Evolutionary conservation across 2,888 invertebrate species (phyloP).

Genomic region (Apotomis betuletana): DNA sequence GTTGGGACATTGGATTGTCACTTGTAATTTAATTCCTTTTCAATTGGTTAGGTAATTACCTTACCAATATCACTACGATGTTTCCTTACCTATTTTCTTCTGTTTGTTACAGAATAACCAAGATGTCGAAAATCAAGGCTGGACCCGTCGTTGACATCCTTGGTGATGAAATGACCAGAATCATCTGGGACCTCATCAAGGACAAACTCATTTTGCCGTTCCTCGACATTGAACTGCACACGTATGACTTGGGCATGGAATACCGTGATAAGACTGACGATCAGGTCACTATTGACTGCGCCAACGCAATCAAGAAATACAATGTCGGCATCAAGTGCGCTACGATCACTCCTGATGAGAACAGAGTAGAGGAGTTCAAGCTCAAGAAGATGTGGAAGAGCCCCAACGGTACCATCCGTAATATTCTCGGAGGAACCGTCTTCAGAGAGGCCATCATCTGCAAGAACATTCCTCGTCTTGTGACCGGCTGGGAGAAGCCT

Average conservation of each 20-base stretch:
- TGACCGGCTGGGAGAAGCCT: slow-evolving; percentile 97
- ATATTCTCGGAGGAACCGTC: slow-evolving; percentile 92
- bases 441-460: slow-evolving; percentile 95
- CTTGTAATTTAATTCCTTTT: neutral
- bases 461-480: slow-evolving; percentile 97
- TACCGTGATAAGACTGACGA: slow-evolving; percentile 97
- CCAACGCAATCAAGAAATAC: slow-evolving; percentile 97
- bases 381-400: slow-evolving; percentile 96
- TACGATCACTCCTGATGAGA: slow-evolving; percentile 99
- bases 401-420: slow-evolving; percentile 94
- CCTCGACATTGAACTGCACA: slow-evolving; percentile 96
- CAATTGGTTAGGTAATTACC: neutral
- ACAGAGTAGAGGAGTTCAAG: slow-evolving; percentile 95
- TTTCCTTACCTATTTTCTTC: slow-evolving; percentile 36
- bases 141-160: slow-evolving; percentile 96
- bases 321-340: slow-evolving; percentile 99
- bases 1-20: too few species aligned
- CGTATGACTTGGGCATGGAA: slow-evolving; percentile 97
- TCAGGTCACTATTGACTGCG: slow-evolving; percentile 98
- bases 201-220: slow-evolving; percentile 98
- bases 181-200: slow-evolving; percentile 99
- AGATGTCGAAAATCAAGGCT: slow-evolving; percentile 87
- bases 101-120: slow-evolving; percentile 54
- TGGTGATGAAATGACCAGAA: slow-evolving; percentile 98
- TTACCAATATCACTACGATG: neutral